Evolutionary conservation across 2,797 vertebrate species (phyloP).

Genomic region (Ctenosaura bakeri): DNA sequence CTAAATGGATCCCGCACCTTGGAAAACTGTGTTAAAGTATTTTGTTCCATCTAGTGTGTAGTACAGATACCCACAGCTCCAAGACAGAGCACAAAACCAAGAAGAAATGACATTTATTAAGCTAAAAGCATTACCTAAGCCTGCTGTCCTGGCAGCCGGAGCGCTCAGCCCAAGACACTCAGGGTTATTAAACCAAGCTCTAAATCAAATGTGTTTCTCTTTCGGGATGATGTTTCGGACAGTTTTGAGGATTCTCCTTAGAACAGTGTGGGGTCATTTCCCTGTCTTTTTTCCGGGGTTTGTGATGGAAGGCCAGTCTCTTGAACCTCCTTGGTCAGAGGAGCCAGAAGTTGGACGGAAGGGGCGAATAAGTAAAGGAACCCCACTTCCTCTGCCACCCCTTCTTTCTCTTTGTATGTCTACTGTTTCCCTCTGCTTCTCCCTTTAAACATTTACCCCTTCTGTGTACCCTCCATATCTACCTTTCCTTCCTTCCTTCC

Average conservation of each 20-base stretch:
- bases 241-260: rapidly evolving
- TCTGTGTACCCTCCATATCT: too few species aligned
- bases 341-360: too few species aligned
- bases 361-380: too few species aligned
- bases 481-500: too few species aligned
- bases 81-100: rapidly evolving
- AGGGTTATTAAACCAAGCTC: not conserved
- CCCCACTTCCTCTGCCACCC: not conserved
- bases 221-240: not conserved
- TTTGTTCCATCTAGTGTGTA: too few species aligned
- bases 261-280: not conserved
- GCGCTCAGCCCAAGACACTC: rapidly evolving
- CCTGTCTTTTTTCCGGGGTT: not conserved
- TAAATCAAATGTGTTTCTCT: not conserved
- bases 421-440: too few species aligned
- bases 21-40: too few species aligned
- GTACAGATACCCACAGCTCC: not conserved
- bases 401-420: not conserved
- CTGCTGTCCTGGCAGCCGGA: not conserved
- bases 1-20: too few species aligned
- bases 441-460: too few species aligned
- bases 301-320: not conserved
- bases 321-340: too few species aligned
- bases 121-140: conserved; percentile 59
- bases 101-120: conserved; percentile 39